Evolutionary conservation across 2,797 vertebrate genomes (phyloP).

Genomic region (Rousettus madagascariensis): DNA sequence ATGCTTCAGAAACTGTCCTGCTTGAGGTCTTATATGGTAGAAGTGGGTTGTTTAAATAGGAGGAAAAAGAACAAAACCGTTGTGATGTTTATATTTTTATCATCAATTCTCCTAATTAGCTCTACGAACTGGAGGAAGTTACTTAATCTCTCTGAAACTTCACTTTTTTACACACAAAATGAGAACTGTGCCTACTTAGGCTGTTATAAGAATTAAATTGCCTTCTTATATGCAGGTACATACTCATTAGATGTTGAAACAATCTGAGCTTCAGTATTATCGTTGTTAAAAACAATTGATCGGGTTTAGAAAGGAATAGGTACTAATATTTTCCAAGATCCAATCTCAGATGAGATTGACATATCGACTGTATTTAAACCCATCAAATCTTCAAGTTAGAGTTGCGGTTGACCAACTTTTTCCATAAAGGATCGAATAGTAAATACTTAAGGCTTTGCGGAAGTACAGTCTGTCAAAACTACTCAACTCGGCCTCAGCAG

Average conservation of each 20-base stretch:
- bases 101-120: not conserved
- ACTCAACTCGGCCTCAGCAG: not conserved
- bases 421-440: not conserved
- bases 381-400: not conserved
- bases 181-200: no score
- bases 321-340: not conserved
- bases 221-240: not conserved
- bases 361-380: not conserved
- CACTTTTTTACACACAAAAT: not conserved
- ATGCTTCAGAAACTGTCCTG: not conserved
- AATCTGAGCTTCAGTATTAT: not conserved
- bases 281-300: not conserved
- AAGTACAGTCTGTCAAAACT: not conserved
- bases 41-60: not conserved
- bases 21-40: not conserved
- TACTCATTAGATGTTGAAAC: not conserved
- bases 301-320: not conserved
- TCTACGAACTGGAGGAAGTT: not conserved
- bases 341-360: not conserved
- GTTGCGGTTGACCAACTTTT: not conserved
- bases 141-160: not conserved
- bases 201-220: no score
- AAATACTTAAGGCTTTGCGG: constrained; percentile 9
- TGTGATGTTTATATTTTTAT: not conserved
- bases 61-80: not conserved